Evolutionary conservation across 2,888 invertebrate genomes (phyloP).

Genomic region (Cephus rjabovi): DNA sequence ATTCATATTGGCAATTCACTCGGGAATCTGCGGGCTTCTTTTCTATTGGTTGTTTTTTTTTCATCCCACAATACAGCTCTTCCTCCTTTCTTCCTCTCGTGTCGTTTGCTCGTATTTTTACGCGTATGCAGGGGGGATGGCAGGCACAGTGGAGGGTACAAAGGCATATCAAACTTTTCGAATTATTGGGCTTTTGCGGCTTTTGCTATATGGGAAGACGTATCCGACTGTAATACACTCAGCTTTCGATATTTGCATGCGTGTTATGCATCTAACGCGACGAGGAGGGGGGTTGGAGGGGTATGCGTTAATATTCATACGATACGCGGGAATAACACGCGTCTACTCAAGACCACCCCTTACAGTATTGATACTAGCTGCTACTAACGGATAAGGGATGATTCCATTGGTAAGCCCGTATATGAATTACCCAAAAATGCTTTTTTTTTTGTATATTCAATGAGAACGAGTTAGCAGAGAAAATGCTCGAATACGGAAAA

Average conservation of each 20-base stretch:
- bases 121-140: neutral
- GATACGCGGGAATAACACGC: conserved; percentile 16
- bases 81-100: neutral
- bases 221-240: conserved; percentile 52
- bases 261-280: conserved; percentile 39
- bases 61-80: neutral
- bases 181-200: conserved; percentile 49
- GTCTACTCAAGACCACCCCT: neutral
- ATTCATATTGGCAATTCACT: conserved; percentile 41
- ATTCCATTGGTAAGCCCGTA: neutral
- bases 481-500: neutral
- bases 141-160: conserved; percentile 27
- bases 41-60: neutral
- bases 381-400: neutral
- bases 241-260: conserved; percentile 42
- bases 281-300: conserved; percentile 14
- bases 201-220: conserved; percentile 31
- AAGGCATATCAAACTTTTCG: conserved; percentile 57
- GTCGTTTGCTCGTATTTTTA: neutral
- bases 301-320: conserved; percentile 59
- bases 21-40: conserved; percentile 15
- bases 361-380: neutral
- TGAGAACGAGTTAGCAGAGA: neutral
- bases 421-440: neutral
- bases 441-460: neutral